These are phyloP conservation scores for Liolophura sinensis DNA, from an alignment of 1,140 invertebrate species.

Conservation along the genomic window DNA sequence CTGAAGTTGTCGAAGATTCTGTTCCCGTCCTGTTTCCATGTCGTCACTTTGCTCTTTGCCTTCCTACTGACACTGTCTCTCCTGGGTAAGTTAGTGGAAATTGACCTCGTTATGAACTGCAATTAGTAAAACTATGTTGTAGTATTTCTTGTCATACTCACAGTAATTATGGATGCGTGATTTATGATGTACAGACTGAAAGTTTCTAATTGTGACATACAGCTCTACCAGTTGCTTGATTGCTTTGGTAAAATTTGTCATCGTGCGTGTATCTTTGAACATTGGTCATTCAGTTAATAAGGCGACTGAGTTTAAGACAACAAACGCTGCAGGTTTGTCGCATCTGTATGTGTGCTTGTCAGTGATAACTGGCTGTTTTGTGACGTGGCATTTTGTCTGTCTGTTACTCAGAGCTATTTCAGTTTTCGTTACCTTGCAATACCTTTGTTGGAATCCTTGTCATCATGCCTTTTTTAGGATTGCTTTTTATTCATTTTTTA, in stretches of 20 bases:
- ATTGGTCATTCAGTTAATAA: no score
- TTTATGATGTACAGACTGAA: neutral
- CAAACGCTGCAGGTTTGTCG: no score
- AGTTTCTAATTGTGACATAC: neutral
- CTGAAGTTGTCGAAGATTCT: constrained; percentile 50
- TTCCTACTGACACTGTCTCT: constrained; percentile 52
- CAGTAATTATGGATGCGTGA: neutral
- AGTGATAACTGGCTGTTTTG: no score
- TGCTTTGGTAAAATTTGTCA: neutral
- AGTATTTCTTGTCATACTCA: constrained; percentile 1
- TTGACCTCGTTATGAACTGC: constrained; percentile 3
- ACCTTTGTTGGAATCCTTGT: no score
- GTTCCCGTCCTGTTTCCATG: constrained; percentile 49
- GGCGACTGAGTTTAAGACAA: no score
- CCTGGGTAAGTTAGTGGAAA: constrained; percentile 48
- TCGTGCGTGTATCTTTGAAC: no score
- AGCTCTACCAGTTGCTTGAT: neutral
- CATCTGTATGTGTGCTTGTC: no score
- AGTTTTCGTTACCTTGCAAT: no score
- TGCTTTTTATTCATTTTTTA: no score
- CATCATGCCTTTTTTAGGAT: no score
- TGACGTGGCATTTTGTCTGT: no score
- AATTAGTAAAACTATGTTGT: constrained; percentile 4
- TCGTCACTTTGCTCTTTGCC: constrained; percentile 48
- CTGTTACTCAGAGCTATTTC: no score